Percentiles rank a stretch among this genome's conserved stretches.
phyloP scores from a whole-genome alignment of 2,797 vertebrate genomes.

The Gallirallus australis region DNA sequence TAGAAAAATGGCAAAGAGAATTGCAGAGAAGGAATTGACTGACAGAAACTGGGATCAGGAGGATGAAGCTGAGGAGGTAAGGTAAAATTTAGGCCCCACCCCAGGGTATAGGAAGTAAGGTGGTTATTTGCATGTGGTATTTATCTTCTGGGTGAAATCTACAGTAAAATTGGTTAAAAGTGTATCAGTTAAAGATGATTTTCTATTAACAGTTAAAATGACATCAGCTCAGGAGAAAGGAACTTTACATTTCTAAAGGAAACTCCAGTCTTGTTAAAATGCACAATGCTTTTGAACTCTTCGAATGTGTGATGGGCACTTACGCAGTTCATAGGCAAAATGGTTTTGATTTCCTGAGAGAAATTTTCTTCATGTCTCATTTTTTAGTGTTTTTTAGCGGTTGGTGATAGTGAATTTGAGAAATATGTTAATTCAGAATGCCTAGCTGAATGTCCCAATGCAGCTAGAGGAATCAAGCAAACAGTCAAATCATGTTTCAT shows the following conservation, averaged over 20 bases:
- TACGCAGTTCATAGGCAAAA: background rate
- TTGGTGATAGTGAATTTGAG: background rate
- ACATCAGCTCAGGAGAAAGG: background rate
- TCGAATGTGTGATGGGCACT: background rate
- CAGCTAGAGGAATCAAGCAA: background rate
- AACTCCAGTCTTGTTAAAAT: background rate
- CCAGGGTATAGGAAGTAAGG: background rate
- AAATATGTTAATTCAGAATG: background rate
- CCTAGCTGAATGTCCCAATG: background rate
- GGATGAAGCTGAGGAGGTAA: constrained; percentile 95
- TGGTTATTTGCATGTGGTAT: background rate
- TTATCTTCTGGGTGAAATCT: background rate
- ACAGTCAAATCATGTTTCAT: background rate
- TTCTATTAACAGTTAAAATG: background rate
- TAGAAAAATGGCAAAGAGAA: constrained; percentile 92
- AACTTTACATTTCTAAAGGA: background rate
- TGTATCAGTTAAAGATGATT: background rate
- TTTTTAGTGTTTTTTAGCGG: background rate
- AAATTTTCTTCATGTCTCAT: background rate
- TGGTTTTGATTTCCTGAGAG: background rate
- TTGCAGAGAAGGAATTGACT: constrained; percentile 95
- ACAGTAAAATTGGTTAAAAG: background rate
- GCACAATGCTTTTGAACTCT: background rate
- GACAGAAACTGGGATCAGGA: constrained; percentile 99
- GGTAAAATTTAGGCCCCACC: rapidly evolving